Conservation (phyloP, 2,113 vertebrate species). For the Halcyon senegalensis region DNA sequence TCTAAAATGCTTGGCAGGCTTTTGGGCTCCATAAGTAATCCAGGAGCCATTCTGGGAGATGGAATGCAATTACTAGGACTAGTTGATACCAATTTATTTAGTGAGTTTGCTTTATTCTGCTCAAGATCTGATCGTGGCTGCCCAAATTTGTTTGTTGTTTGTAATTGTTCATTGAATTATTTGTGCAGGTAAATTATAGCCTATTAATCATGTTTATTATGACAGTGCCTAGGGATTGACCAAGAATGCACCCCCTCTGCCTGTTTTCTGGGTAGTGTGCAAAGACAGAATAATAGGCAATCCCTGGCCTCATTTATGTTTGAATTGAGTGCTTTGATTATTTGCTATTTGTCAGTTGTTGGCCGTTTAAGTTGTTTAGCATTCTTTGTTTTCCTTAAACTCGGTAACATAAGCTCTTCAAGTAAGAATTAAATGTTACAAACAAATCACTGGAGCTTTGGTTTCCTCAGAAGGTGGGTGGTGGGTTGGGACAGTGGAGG, state of each 20-base stretch:
- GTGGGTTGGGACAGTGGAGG: constrained; percentile 39
- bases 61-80: constrained; percentile 55
- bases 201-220: constrained; percentile 67
- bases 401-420: not conserved
- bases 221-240: constrained; percentile 49
- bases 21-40: constrained; percentile 49
- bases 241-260: constrained; percentile 14
- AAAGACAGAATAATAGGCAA: constrained; percentile 54
- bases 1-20: constrained; percentile 41
- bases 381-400: constrained; percentile 50
- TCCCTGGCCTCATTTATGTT: constrained; percentile 52
- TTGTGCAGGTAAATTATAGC: constrained; percentile 66
- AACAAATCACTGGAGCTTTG: constrained; percentile 16
- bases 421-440: constrained; percentile 34
- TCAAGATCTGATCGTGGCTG: constrained; percentile 28
- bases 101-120: constrained; percentile 50
- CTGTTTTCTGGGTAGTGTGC: constrained; percentile 42
- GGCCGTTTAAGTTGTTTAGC: constrained; percentile 16
- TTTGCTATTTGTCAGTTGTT: constrained; percentile 63
- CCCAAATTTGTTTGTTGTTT: constrained; percentile 57
- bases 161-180: constrained; percentile 59
- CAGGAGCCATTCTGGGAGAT: constrained; percentile 41
- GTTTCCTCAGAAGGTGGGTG: constrained; percentile 4
- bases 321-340: constrained; percentile 66
- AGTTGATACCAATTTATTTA: constrained; percentile 62